Percentiles rank a stretch among this genome's conserved stretches.
phyloP scores from a whole-genome alignment of 2,113 vertebrate genomes.

The Leptobrachium leishanense region DNA sequence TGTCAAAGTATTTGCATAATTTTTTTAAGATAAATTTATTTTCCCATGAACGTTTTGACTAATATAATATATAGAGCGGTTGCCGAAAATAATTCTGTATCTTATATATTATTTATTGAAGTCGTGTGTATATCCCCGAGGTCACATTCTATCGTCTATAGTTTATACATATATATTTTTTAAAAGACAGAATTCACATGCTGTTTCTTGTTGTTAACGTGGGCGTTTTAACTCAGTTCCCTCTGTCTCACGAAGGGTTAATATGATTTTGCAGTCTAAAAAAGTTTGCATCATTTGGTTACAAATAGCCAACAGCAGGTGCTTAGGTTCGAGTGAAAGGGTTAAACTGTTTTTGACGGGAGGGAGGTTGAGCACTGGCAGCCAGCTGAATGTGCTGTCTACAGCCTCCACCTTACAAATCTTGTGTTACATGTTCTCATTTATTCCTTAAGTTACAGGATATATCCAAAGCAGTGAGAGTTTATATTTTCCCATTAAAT shows the following conservation, averaged over 20 bases:
- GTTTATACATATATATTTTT: not conserved
- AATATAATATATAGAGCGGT: no score
- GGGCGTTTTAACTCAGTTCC: no score
- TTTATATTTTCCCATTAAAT: conserved; percentile 4
- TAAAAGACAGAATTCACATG: not conserved
- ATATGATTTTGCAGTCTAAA: not conserved
- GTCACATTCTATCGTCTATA: no score
- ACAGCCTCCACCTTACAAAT: conserved; percentile 37
- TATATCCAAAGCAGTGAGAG: conserved; percentile 38
- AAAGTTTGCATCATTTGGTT: not conserved
- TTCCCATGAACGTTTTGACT: no score
- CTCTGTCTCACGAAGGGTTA: not conserved
- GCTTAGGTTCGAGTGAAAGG: conserved; percentile 11
- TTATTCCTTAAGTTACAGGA: conserved; percentile 34
- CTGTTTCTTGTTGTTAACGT: no score
- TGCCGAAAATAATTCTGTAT: no score
- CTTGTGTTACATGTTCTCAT: conserved; percentile 41
- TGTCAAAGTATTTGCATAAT: no score
- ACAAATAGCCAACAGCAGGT: not conserved
- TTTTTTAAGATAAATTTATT: no score
- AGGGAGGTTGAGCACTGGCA: conserved; percentile 18
- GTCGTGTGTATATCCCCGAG: no score
- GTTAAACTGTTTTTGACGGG: conserved; percentile 34
- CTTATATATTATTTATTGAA: no score
- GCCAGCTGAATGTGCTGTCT: conserved; percentile 42